Evolutionary conservation across 2,113 vertebrate species (phyloP).

Genomic region (Lamprotornis superbus): DNA sequence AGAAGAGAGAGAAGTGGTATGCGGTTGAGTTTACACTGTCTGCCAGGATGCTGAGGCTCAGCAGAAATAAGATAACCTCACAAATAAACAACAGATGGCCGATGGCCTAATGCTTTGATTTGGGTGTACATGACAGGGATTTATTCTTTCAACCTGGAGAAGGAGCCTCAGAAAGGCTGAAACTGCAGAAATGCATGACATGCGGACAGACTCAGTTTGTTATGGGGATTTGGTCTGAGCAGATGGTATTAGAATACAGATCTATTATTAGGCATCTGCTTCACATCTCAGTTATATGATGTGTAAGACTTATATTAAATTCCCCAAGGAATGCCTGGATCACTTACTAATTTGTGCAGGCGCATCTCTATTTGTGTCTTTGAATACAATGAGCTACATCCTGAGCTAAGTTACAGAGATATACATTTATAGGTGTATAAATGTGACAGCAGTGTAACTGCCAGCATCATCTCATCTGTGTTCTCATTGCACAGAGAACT

Average conservation of each 20-base stretch:
- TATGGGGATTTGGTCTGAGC: conserved; percentile 8
- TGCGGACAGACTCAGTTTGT: neutral
- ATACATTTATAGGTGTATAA: neutral
- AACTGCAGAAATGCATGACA: conserved; percentile 40
- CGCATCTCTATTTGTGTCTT: neutral
- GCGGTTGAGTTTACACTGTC: neutral
- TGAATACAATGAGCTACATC: neutral
- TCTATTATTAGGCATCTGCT: conserved; percentile 64
- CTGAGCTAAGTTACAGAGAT: neutral
- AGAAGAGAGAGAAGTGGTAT: neutral
- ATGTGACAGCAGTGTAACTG: neutral
- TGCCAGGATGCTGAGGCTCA: conserved; percentile 35
- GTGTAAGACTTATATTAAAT: neutral
- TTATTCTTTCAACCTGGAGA: conserved; percentile 53
- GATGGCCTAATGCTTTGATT: conserved; percentile 46
- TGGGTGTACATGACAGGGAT: conserved; percentile 32
- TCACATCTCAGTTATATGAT: neutral
- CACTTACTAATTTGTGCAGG: neutral
- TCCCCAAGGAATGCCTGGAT: conserved; percentile 5
- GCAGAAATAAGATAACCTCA: conserved; percentile 41
- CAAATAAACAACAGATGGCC: conserved; percentile 61
- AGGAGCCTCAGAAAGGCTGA: conserved; percentile 37
- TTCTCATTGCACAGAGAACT: neutral
- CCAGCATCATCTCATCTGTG: neutral
- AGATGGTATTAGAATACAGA: conserved; percentile 56